Percentiles rank a stretch among this genome's conserved stretches.
These are phyloP conservation scores for Acleris literana DNA, from an alignment of 2,888 invertebrate genomes.

Conservation along the genomic window DNA sequence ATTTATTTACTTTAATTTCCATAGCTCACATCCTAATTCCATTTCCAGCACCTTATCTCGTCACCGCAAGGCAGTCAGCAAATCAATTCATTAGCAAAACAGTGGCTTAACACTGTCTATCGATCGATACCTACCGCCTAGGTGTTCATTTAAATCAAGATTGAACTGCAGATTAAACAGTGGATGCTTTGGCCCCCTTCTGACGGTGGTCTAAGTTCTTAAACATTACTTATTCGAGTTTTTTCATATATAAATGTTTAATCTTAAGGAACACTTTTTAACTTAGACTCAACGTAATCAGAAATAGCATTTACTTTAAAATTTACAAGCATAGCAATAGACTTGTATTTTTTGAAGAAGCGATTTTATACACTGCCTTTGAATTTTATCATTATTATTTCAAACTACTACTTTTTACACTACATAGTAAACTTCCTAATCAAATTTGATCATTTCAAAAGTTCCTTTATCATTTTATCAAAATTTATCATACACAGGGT, in stretches of 20 bases:
- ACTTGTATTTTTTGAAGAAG: too few relatives aligned
- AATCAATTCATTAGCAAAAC: conserved; percentile 78
- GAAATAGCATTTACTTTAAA: too few relatives aligned
- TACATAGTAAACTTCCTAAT: too few relatives aligned
- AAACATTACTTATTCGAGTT: neutral
- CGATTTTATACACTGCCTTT: too few relatives aligned
- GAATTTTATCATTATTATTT: too few relatives aligned
- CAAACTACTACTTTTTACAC: too few relatives aligned
- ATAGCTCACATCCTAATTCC: conserved; percentile 20
- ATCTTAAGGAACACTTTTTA: too few relatives aligned
- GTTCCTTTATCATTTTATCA: neutral
- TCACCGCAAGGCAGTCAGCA: conserved; percentile 42
- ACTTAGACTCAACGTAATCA: too few relatives aligned
- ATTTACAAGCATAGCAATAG: too few relatives aligned
- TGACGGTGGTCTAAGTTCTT: conserved; percentile 43
- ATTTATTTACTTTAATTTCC: conserved; percentile 4
- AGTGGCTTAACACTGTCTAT: conserved; percentile 68
- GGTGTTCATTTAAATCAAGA: conserved; percentile 81
- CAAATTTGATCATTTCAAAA: too few relatives aligned
- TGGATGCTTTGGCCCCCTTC: conserved; percentile 60
- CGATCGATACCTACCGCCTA: conserved; percentile 70
- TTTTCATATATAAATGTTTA: too few relatives aligned
- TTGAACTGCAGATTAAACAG: conserved; percentile 76
- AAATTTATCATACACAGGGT: neutral
- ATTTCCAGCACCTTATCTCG: conserved; percentile 32